Conservation (phyloP, 2,113 vertebrate species). For the Grammomys surdaster region DNA sequence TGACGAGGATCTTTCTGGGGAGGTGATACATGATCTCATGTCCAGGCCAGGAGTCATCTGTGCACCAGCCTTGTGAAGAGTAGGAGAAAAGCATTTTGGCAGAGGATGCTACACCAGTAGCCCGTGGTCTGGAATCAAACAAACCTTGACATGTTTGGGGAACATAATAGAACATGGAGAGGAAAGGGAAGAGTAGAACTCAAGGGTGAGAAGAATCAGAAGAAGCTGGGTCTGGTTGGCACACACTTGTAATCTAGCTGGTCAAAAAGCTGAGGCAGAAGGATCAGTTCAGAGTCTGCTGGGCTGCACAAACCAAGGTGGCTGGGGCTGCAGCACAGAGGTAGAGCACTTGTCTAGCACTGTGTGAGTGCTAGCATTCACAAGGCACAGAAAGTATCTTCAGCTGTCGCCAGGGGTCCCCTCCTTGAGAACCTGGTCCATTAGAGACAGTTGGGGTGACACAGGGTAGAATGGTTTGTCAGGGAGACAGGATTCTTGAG, state of each 20-base stretch:
- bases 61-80: constrained; percentile 1
- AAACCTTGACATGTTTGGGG: not conserved
- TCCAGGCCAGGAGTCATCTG: constrained; percentile 2
- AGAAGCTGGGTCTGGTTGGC: not conserved
- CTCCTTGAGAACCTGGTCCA: not conserved
- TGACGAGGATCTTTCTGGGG: constrained; percentile 26
- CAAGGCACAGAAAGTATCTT: not conserved
- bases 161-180: not conserved
- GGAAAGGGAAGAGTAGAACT: not conserved
- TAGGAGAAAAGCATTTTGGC: not conserved
- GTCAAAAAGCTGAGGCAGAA: not conserved
- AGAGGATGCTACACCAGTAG: not conserved
- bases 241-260: not conserved
- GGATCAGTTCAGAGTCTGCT: not conserved
- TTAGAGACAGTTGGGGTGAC: not conserved
- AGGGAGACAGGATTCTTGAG: not conserved
- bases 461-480: not conserved
- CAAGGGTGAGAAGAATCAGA: not conserved
- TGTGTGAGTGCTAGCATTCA: not conserved
- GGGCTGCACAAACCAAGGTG: not conserved
- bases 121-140: not conserved
- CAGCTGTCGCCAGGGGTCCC: not conserved
- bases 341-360: not conserved
- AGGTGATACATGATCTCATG: not conserved
- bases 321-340: not conserved